Evolutionary conservation across 2,113 vertebrate genomes (phyloP).

Genomic region (Ancistrus triradiatus): DNA sequence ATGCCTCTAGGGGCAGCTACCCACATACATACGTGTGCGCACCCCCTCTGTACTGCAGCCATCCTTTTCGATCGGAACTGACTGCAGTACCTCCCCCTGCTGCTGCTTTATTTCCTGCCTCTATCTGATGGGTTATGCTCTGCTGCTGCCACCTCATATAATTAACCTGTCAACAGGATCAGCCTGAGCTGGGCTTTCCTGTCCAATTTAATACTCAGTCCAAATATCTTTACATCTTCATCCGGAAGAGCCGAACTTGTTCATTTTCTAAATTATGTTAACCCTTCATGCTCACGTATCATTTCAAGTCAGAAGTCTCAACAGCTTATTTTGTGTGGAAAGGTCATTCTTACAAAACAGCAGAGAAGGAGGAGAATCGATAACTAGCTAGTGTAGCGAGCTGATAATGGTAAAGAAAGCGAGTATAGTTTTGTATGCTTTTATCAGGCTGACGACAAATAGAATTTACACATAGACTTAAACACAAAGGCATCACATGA

Average conservation of each 20-base stretch:
- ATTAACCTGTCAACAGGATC: constrained; percentile 72
- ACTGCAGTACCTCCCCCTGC: constrained; percentile 52
- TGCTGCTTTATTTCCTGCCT: constrained; percentile 58
- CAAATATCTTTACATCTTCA: constrained; percentile 63
- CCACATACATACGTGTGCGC: constrained; percentile 2
- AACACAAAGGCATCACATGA: no score
- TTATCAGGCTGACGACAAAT: no score
- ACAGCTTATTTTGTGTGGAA: not conserved
- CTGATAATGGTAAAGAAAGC: no score
- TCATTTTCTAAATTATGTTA: constrained; percentile 51
- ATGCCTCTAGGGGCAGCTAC: not conserved
- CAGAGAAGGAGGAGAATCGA: no score
- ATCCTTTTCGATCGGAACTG: constrained; percentile 57
- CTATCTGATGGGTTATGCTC: constrained; percentile 71
- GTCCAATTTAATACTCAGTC: constrained; percentile 63
- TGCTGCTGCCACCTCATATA: constrained; percentile 72
- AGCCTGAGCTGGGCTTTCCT: constrained; percentile 64
- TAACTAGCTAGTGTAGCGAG: no score
- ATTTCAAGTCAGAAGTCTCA: not conserved
- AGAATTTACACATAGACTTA: no score
- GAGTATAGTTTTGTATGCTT: no score
- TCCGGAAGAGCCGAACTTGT: constrained; percentile 51
- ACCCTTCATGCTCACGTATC: constrained; percentile 29
- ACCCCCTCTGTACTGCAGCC: constrained; percentile 62
- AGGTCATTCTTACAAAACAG: no score